Evolutionary conservation across 2,888 invertebrate genomes (phyloP).

Genomic region (Amblyjoppa fuscipennis): DNA sequence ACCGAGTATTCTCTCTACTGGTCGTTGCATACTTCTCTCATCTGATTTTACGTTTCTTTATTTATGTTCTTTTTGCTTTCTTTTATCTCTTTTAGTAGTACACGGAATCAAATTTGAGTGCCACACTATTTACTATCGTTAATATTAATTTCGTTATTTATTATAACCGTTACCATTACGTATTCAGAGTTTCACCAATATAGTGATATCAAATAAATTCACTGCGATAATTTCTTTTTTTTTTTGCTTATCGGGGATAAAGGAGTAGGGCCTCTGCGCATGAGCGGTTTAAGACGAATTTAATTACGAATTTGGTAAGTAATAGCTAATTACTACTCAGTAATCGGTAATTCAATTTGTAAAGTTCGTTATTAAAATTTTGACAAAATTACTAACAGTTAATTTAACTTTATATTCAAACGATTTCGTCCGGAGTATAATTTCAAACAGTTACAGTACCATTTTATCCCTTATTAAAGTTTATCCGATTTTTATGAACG

Average conservation of each 20-base stretch:
- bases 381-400: background rate
- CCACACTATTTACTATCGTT: constrained; percentile 60
- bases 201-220: constrained; percentile 61
- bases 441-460: background rate
- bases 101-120: constrained; percentile 60
- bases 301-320: background rate
- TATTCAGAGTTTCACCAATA: constrained; percentile 50
- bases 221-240: constrained; percentile 16
- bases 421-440: background rate
- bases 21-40: constrained; percentile 72
- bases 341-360: background rate
- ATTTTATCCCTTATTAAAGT: background rate
- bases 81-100: constrained; percentile 28
- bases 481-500: background rate
- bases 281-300: background rate
- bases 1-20: constrained; percentile 67
- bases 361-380: background rate
- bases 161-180: constrained; percentile 49
- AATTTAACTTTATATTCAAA: background rate
- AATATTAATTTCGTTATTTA: constrained; percentile 41
- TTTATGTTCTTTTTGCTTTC: constrained; percentile 16
- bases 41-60: constrained; percentile 43
- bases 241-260: constrained; percentile 29
- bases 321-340: background rate
- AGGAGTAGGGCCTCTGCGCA: background rate